Conservation (phyloP, 2,113 vertebrate genomes). For the Nothocercus nigrocapillus region DNA sequence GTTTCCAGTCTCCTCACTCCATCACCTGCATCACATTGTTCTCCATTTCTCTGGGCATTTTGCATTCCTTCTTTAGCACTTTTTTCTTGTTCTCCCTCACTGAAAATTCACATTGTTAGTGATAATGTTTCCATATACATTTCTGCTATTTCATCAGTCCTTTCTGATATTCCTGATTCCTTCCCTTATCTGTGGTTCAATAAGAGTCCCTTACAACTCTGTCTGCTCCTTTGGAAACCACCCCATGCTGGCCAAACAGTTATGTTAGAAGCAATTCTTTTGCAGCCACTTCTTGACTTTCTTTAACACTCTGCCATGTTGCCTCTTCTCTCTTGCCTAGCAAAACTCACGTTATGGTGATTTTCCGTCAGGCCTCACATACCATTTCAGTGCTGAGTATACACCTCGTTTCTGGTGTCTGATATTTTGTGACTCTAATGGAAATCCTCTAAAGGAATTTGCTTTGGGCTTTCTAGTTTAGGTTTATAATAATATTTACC, state of each 20-base stretch:
- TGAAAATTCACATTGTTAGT: not conserved
- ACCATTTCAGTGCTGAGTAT: not conserved
- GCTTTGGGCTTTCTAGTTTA: not conserved
- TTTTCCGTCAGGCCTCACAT: not conserved
- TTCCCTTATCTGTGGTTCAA: not conserved
- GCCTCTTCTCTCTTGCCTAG: not conserved
- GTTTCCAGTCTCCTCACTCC: not conserved
- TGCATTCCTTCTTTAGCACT: not conserved
- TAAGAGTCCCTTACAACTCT: not conserved
- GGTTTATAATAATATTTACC: slow-evolving; percentile 9
- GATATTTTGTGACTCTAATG: not conserved
- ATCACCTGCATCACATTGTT: not conserved
- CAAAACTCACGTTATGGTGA: not conserved
- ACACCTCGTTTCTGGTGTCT: not conserved
- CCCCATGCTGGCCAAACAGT: not conserved
- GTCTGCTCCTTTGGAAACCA: not conserved
- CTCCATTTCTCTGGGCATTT: not conserved
- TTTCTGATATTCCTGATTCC: not conserved
- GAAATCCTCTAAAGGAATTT: not conserved
- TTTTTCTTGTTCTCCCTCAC: not conserved
- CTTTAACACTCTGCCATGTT: not conserved
- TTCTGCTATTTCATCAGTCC: not conserved
- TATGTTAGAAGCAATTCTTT: not conserved
- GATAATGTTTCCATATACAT: not conserved
- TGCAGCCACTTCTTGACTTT: not conserved